phyloP scores from a whole-genome alignment of 2,888 invertebrate species.

The Syrista parreyssii region DNA sequence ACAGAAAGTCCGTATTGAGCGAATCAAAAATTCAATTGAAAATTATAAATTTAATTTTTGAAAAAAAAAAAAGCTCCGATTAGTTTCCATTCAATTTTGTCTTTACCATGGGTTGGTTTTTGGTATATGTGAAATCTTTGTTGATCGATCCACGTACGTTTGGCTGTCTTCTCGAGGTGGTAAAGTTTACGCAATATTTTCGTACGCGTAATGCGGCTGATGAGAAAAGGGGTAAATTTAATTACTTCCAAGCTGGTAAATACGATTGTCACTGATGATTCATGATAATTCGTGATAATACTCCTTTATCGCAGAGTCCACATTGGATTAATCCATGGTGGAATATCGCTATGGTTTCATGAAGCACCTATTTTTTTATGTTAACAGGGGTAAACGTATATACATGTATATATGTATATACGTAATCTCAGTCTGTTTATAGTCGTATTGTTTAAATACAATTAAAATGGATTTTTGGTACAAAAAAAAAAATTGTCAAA shows the following conservation, averaged over 20 bases:
- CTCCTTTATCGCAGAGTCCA: neutral
- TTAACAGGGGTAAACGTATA: neutral
- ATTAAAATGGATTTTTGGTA: neutral
- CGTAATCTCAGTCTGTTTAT: neutral
- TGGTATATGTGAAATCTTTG: neutral
- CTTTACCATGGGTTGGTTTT: neutral
- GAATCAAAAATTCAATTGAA: neutral
- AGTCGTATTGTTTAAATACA: neutral
- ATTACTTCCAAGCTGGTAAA: neutral
- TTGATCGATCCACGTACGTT: too few species aligned
- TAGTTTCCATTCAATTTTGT: neutral
- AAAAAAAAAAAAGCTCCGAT: accelerated
- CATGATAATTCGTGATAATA: neutral
- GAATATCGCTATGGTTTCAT: too few species aligned
- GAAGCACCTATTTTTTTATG: neutral
- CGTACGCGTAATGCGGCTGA: neutral
- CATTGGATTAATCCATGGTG: too few species aligned
- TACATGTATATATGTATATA: too few species aligned
- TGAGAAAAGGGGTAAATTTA: neutral
- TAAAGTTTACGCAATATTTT: neutral
- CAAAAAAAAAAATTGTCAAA: neutral
- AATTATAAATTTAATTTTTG: neutral
- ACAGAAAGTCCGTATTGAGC: neutral
- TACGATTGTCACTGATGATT: neutral
- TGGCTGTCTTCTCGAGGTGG: neutral